phyloP scores from a whole-genome alignment of 2,797 vertebrate species.

The Tinamus major region DNA sequence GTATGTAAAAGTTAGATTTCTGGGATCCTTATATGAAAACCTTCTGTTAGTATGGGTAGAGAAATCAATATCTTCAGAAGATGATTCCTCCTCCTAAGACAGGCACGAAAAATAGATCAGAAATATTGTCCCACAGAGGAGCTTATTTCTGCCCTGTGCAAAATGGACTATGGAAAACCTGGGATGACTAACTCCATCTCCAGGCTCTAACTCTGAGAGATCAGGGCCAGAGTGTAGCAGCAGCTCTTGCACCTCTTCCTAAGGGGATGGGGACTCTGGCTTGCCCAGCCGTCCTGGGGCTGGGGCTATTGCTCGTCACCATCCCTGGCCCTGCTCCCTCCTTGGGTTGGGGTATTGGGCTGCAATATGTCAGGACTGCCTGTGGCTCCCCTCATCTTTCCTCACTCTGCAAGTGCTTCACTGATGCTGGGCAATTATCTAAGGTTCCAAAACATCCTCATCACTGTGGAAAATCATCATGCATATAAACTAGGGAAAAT shows the following conservation, averaged over 20 bases:
- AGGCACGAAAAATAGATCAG: background rate
- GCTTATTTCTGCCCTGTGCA: rapidly evolving
- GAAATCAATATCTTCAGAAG: background rate
- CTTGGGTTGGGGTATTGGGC: too few relatives aligned
- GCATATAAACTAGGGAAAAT: background rate
- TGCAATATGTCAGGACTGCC: too few relatives aligned
- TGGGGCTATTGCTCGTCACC: too few relatives aligned
- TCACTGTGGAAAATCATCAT: background rate
- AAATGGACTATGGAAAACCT: background rate
- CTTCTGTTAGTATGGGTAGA: background rate
- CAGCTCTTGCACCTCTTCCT: background rate
- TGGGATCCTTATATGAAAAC: background rate
- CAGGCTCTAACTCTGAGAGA: background rate
- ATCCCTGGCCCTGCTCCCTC: too few relatives aligned
- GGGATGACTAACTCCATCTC: background rate
- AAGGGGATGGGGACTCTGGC: too few relatives aligned
- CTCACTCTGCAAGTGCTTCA: too few relatives aligned
- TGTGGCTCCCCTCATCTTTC: too few relatives aligned
- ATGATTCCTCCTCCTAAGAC: rapidly evolving
- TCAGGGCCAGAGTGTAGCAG: background rate
- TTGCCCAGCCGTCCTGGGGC: too few relatives aligned
- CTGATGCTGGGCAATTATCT: rapidly evolving
- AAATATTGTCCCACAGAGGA: background rate
- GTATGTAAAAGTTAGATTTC: background rate
- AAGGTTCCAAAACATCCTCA: background rate